These are phyloP conservation scores for Drosophila nr. perissopoda DNA, from an alignment of 2,888 invertebrate species.

Conservation along the genomic window DNA sequence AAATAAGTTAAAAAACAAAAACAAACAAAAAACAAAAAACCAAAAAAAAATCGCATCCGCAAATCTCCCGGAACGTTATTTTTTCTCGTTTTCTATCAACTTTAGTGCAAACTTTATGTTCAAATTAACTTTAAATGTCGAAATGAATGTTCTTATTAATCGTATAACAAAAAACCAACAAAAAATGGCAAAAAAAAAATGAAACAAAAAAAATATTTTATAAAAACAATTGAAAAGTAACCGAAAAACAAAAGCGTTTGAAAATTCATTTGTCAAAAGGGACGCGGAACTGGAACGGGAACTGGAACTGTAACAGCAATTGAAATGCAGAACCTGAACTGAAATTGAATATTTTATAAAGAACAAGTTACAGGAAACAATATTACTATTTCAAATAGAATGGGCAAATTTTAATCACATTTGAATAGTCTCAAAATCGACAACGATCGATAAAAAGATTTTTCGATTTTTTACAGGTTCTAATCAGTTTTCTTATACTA, in stretches of 20 bases:
- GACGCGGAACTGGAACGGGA: not conserved
- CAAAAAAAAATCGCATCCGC: slow-evolving; percentile 9
- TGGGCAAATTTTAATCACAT: not conserved
- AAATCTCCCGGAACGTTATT: slow-evolving; percentile 36
- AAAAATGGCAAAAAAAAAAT: slow-evolving; percentile 22
- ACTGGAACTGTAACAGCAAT: not conserved
- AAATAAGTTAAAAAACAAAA: slow-evolving; percentile 19
- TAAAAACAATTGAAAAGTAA: slow-evolving; percentile 66
- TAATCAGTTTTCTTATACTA: not conserved
- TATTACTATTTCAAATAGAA: not conserved
- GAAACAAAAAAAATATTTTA: slow-evolving; percentile 69
- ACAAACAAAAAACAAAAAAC: not conserved
- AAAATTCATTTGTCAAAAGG: not conserved
- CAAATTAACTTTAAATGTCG: slow-evolving; percentile 79
- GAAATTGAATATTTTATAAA: not conserved
- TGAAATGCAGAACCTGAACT: not conserved
- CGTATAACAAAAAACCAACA: slow-evolving; percentile 45
- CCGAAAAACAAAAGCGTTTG: slow-evolving; percentile 29
- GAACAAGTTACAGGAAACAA: not conserved
- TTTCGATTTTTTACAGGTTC: not conserved
- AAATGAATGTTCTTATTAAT: slow-evolving; percentile 79
- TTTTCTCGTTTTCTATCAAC: slow-evolving; percentile 62
- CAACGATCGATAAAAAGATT: not conserved
- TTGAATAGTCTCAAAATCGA: not conserved
- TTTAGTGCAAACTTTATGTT: slow-evolving; percentile 80